Evolutionary conservation across 2,797 vertebrate species (phyloP), one percentile per base, ranked within the genome.

Genomic region (Thunnus albacares): DNA sequence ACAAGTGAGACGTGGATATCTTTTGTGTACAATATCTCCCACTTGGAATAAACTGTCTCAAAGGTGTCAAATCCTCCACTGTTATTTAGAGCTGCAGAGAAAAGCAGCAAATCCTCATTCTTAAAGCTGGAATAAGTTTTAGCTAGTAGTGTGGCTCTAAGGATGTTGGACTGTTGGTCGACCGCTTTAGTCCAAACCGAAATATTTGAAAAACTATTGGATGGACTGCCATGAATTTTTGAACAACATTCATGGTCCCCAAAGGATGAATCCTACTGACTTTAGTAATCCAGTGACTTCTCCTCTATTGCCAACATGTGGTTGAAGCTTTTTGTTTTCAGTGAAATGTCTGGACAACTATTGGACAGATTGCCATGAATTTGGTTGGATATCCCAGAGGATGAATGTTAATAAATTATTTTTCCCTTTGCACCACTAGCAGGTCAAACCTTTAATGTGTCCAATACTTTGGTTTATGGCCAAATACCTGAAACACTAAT

Each of bases 41-140:
- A 49, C 52, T 65, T 55, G 52, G 55, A 12, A 49, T 43, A 57
- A 63, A 64, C 24, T 13, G 75, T 57, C 15, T 61, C 38, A 33
- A 24, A 71, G 70, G 38, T 68, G 59, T 56, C 61, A 70, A 28
- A 67, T 41, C 18, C 58, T 20, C 18, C 58, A 22, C 14, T 59
- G 70, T 57, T 69, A 14, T 59, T 55, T 59, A 30, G 8, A 6
- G 55, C 60, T 4, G 18, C 28, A 62, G 18, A 51, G 18, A 51
- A 20, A 51, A 51, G 12, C 12, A 57, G 8, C 15, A 58, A 52
- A 62, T 51, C 15, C 53, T 76, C 15, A 59, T 22, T 71, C 5
- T 55, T 41, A 14, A 47, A 65, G 14, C 10, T 58, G 10, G 6
- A 8, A 20, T 3, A 28, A 35, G 10, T 56, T 33, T 41, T 17